Base-by-base conservation (phyloP, 1,140 invertebrate species). In the Drosophila sp. region DNA sequence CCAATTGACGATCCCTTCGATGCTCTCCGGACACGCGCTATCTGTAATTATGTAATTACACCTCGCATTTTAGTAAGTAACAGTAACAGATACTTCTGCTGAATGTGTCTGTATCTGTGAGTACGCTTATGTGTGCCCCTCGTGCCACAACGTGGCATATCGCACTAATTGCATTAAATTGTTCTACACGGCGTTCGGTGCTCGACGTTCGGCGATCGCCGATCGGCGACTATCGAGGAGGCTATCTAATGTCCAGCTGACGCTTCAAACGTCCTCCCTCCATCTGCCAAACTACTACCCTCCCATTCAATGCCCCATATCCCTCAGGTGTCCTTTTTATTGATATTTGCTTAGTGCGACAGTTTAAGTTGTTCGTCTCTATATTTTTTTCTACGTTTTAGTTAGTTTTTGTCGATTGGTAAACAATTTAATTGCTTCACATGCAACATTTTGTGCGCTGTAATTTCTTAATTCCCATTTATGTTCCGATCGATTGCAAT, bases 121-220 rank as follows among this genome's bases (percentile, higher is more conserved):
- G 9, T 29, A 27, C 4, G 46, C 1, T 21, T 14, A 21, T 21
- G 21, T 38, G 51, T n/a, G 34, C 8, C 51, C 4, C 21, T 57
- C 36, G 36, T 45, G 51, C 61, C 45, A 27, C 48, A 57, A 56
- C 51, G 40, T 57, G 40, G 56, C 76, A 66, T 86, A 86, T 86
- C 78, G 61, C 76, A 87, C 82, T 87, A 87, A 87, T 87, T 87
- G 83, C 83, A 87, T 87, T 87, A 87, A 87, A 87, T 87, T 87
- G 82, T 76, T 74, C 71, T 73, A 72, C 78, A 82, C 80, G 78
- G 57, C 66, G 64, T 66, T 71, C 65, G 65, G 8, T 8, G 11
- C n/a, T n/a, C n/a, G n/a, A n/a, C n/a, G n/a, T n/a, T n/a, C n/a
- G n/a, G n/a, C n/a, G n/a, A n/a, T n/a, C n/a, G n/a, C n/a, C n/a